Evolutionary conservation across 2,888 invertebrate species (phyloP).

Genomic region (Syrista parreyssii): DNA sequence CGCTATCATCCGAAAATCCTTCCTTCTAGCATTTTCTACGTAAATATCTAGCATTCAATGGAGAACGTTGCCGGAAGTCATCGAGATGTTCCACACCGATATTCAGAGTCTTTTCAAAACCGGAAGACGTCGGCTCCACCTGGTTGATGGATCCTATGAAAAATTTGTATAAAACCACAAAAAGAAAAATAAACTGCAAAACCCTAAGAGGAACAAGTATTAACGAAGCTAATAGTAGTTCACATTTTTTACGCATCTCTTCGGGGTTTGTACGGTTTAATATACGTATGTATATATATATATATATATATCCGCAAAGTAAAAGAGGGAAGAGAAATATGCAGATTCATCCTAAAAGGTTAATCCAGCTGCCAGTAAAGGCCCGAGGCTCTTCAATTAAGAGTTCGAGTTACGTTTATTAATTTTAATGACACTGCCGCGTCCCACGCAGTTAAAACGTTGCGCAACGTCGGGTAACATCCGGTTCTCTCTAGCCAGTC

Average conservation of each 20-base stretch:
- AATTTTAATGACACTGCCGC: slow-evolving; percentile 31
- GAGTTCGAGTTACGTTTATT: slow-evolving; percentile 32
- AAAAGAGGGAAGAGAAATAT: neutral
- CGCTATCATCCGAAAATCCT: neutral
- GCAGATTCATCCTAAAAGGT: neutral
- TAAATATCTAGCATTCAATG: neutral
- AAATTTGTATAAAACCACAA: neutral
- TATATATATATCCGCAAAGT: neutral
- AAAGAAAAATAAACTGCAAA: neutral
- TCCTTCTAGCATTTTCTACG: neutral
- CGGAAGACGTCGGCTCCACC: neutral
- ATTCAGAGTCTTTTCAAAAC: neutral
- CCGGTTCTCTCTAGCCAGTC: neutral
- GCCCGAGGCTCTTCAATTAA: slow-evolving; percentile 27
- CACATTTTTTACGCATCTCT: neutral
- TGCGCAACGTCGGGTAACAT: slow-evolving; percentile 10
- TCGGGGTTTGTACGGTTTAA: too few species aligned
- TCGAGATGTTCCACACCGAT: neutral
- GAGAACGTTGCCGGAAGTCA: neutral
- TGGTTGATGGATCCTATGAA: neutral
- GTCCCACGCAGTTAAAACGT: slow-evolving; percentile 16
- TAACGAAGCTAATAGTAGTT: neutral
- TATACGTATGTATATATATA: neutral
- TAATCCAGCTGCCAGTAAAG: neutral
- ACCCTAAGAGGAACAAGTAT: neutral